Evolutionary conservation across 2,113 vertebrate species (phyloP).

Genomic region (Suricata suricatta): DNA sequence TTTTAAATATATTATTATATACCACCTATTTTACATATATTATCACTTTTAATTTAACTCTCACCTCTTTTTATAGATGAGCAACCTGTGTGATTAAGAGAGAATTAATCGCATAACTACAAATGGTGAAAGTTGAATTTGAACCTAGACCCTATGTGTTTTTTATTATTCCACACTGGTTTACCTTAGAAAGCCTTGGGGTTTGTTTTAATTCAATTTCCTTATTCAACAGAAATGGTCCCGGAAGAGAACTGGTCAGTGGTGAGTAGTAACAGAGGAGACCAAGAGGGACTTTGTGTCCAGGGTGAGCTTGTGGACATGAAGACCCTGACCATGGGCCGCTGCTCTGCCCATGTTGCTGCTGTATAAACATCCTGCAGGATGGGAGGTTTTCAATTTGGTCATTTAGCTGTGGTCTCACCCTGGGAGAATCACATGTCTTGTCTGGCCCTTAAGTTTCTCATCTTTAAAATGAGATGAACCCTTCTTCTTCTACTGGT

Average conservation of each 20-base stretch:
- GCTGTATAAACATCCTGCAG: neutral
- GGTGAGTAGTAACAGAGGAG: neutral
- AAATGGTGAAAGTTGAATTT: neutral
- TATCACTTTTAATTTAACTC: conserved; percentile 1
- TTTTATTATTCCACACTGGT: neutral
- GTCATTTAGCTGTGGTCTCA: neutral
- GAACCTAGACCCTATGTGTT: neutral
- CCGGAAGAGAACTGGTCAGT: neutral
- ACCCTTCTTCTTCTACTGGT: neutral
- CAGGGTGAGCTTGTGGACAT: neutral
- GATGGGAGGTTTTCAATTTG: neutral
- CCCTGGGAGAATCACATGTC: neutral
- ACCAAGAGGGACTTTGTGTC: neutral
- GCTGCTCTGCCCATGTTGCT: neutral
- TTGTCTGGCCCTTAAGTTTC: neutral
- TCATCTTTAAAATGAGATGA: neutral
- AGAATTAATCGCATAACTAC: neutral
- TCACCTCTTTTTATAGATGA: neutral
- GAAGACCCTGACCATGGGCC: neutral
- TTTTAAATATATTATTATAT: neutral
- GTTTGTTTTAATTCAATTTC: conserved; percentile 22
- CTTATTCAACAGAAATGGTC: neutral
- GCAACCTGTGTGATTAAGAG: neutral
- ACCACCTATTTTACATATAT: neutral
- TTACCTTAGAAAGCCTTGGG: neutral